Evolutionary conservation across 2,888 invertebrate species (phyloP), one percentile per base, ranked within the genome.

Genomic region (Gortyna flavago): DNA sequence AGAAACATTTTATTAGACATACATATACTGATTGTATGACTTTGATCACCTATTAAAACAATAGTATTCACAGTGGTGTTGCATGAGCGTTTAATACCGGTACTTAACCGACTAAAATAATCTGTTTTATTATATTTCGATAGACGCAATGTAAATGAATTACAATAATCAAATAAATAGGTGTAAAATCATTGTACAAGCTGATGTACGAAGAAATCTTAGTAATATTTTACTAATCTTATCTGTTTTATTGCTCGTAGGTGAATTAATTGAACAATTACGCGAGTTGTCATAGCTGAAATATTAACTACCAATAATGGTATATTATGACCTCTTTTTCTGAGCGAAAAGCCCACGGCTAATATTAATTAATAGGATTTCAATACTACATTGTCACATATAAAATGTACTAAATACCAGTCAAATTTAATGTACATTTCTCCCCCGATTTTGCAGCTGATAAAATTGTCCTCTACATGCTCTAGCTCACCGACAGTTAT

Each of bases 141-240:
- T 25, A 21, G 18, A 57, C 2, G 72, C n/a, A 41, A 57, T 71
- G 8, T 59, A 18, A 25, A 32, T 64, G 21, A 35, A 48, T 29
- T 59, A 25, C n/a, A 57, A 38, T 64, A 25, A n/a, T 44, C 51
- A 21, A 62, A 35, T 48, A 57, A n/a, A 41, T 70, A 83, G 62
- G 9, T 61, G 4, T 65, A n/a, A 64, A 54, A 67, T 11, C 64
- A 21, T 65, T 70, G 38, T 38, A 57, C 35, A 59, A 61, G 3
- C 3, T 21, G 18, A 61, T 81, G 57, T 83, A 83, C 69, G 68
- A 75, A 82, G 1, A 71, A 85, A 75, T 85, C 51, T 61, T 75
- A 68, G 64, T 29, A 59, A 74, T 44, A 54, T 48, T 64, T 74
- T 67, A 67, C 62, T 38, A 67, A 71, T 73, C 48, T 84, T 66